phyloP scores from a whole-genome alignment of 1,140 invertebrate genomes.

The Tenebrio molitor region DNA sequence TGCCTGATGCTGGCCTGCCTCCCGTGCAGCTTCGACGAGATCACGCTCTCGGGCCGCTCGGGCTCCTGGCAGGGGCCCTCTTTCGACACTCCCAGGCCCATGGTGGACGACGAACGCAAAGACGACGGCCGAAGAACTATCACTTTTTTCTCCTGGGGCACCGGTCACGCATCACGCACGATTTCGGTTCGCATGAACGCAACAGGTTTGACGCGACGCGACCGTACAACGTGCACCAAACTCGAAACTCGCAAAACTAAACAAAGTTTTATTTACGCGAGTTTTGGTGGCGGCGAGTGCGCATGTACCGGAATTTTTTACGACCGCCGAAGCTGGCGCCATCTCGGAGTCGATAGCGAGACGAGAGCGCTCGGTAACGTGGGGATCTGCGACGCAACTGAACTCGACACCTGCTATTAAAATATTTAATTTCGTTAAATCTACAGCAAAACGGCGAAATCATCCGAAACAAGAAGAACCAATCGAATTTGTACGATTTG shows the following conservation, averaged over 20 bases:
- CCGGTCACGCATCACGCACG: slow-evolving; percentile 34
- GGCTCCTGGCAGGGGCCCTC: slow-evolving; percentile 40
- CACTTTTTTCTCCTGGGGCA: slow-evolving; percentile 3
- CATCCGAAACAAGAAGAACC: too few relatives aligned
- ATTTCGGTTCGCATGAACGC: slow-evolving; percentile 46
- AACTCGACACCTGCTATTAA: too few relatives aligned
- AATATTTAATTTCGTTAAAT: background rate
- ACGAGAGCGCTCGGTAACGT: background rate
- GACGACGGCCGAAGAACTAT: background rate
- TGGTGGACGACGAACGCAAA: slow-evolving; percentile 37
- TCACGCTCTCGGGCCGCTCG: slow-evolving; percentile 56
- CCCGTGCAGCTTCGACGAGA: slow-evolving; percentile 61
- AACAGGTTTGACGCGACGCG: slow-evolving; percentile 47
- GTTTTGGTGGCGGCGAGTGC: background rate
- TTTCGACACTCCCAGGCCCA: slow-evolving; percentile 57
- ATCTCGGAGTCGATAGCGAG: slow-evolving; percentile 3
- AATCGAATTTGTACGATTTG: slow-evolving; percentile 28
- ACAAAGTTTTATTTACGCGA: slow-evolving; percentile 33
- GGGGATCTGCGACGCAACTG: too few relatives aligned
- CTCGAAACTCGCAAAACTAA: slow-evolving; percentile 49
- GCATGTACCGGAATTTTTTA: slow-evolving; percentile 5
- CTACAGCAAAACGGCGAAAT: too few relatives aligned
- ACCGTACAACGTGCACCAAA: slow-evolving; percentile 19
- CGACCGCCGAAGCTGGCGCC: slow-evolving; percentile 5
- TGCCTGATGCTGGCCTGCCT: slow-evolving; percentile 68